Evolutionary conservation across 2,888 invertebrate species (phyloP), one percentile per base, ranked within the genome.

Genomic region (Apantesis nais): DNA sequence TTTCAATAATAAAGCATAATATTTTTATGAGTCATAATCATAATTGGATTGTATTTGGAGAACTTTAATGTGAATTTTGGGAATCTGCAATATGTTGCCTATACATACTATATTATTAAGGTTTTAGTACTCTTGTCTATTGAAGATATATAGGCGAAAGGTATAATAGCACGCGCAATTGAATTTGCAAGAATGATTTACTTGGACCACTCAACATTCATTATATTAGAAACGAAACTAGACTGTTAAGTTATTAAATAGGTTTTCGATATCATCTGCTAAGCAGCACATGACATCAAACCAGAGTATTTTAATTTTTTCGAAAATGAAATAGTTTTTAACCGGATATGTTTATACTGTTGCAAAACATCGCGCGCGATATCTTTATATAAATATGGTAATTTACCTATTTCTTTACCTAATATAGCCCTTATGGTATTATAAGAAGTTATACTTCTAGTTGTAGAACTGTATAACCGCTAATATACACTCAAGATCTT

Each of bases 41-140:
- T 90, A 89, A 86, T 88, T 83, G 78, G 80, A 78, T 78, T 84
- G 75, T 85, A 82, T 86, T 86, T 85, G 79, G 85, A 85, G 83
- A 87, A 87, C 82, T 85, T 83, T 84, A 85, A 86, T 85, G 84
- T 86, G 90, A 89, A 88, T 85, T 88, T 89, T 88, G 88, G 94
- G 94, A 94, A 95, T 95, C 94, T 95, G 94, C 94, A 95, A 94
- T 94, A 92, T 89, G 83, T 89, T 88, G 86, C 83, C 81, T 87
- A 66, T 68, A 71, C n/a, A 37, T 44, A 78, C 48, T 68, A 76
- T 76, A 68, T 78, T 77, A 71, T 70, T 66, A 75, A 65, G 74
- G 44, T 60, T 63, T 66, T 75, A 70, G 71, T 71, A 70, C 67
- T 74, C 63, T 77, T 68, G 78, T 78, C 71, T 75, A 66, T 70